A percentile compares a stretch with the other conserved stretches of the same genome.
These are phyloP conservation scores for Lasius fuliginosus DNA, from an alignment of 2,888 invertebrate genomes.

Conservation along the genomic window DNA sequence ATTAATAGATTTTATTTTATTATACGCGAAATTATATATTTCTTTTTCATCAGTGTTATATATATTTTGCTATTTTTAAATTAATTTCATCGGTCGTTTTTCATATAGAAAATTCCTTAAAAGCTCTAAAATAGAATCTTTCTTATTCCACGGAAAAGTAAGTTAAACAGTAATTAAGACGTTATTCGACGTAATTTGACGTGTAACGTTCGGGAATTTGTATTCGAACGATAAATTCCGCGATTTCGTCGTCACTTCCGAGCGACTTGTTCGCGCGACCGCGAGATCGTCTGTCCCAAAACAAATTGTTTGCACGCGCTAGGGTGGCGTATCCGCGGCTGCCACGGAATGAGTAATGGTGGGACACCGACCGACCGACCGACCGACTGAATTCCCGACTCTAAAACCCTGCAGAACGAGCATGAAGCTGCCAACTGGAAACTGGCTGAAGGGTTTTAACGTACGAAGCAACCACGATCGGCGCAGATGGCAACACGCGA, in stretches of 20 bases:
- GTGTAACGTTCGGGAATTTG: conserved; percentile 22
- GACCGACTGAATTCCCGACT: conserved; percentile 78
- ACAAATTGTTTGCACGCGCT: conserved; percentile 78
- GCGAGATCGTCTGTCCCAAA: conserved; percentile 73
- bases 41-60: neutral
- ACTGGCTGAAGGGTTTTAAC: conserved; percentile 78
- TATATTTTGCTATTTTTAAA: neutral
- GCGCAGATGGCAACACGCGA: conserved; percentile 80
- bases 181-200: conserved; percentile 42
- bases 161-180: conserved; percentile 36
- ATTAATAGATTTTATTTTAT: neutral
- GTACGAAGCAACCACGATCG: conserved; percentile 80
- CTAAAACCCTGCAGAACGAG: conserved; percentile 76
- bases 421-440: conserved; percentile 78
- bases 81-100: neutral
- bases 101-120: neutral
- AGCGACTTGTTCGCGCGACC: conserved; percentile 72
- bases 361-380: conserved; percentile 72
- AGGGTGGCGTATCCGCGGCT: conserved; percentile 72
- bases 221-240: conserved; percentile 64
- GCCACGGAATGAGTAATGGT: conserved; percentile 78
- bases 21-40: neutral
- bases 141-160: neutral
- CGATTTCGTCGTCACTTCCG: conserved; percentile 76
- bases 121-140: neutral